Evolutionary conservation across 64 coral and sea anemone species (phyloP), one percentile per base, ranked within the genome.

Genomic region (Montipora capricornis): DNA sequence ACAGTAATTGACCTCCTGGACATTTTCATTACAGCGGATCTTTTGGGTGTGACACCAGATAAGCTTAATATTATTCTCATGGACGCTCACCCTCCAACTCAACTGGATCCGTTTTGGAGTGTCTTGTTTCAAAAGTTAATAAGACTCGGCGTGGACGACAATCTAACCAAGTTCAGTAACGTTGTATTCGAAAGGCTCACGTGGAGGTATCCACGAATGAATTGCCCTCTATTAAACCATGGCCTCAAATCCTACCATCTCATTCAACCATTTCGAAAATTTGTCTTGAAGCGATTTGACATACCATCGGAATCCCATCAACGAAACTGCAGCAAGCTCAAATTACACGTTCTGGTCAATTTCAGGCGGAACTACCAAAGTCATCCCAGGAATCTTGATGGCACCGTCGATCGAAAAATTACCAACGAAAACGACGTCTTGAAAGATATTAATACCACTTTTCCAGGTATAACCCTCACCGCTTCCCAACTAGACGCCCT

Each of bases 1-100:
- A 88, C 85, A 58, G 19, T 88, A 11, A 53, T 88, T 52, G 85
- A 88, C 2, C n/a, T 88, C 6, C 19, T 88, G 68, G 85, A 88
- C 52, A 74, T 88, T 59, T 88, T 26, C 17, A 88, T 88, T 47
- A 88, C 85, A 4, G 44, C 85, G 22, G 68, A 88, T 11, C 44
- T 52, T 44, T 14, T 88, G 3, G 85, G 69, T 12, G 48, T 88
- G n/a, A 9, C 44, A 74, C 85, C 85, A 75, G 85, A 88, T 8
- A 75, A 75, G 22, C 85, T 88, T 13, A 88, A 88, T 8, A 88
- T 88, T 1, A 4, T 88, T 88, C 70, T 57, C 1, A 75, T 88
- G 9, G 85, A 88, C 29, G 85, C 85, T 1, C 85, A 88, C 24
- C 85, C 85, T 14, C 22, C 68, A 8, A 88, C 68, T 5, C n/a